Base-by-base conservation (phyloP, 53 echinoderm and acorn worm genomes). In the Paracentrotus lividus region DNA sequence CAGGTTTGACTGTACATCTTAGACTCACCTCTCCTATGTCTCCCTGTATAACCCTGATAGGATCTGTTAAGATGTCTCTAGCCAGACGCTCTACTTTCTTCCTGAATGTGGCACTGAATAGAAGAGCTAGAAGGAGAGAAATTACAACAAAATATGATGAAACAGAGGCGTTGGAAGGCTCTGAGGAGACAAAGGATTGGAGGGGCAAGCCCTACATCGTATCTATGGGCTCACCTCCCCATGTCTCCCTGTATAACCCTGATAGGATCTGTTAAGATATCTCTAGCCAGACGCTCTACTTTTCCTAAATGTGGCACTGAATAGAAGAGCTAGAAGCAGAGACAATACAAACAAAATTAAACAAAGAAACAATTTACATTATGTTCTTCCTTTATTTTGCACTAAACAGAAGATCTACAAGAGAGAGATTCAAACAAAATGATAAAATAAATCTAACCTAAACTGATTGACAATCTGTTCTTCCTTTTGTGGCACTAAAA, bases 291-390 rank as follows among this genome's bases (percentile, higher is more conserved):
- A 31, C 96, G 90, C 88, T 99, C 99, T 0, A 99, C 97, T 88
- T 96, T 95, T 99, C 36, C 99, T 95, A 86, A 99, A 99, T 18
- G 99, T 99, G 15, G 99, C 99, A 95, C 99, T 99, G 94, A 97
- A 99, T 31, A 99, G 92, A 26, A 97, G 84, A 12, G 99, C 99
- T 99, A 87, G 36, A 88, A 61, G 49, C 64, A 38, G 40, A 36
- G 38, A 72, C 8, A 67, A 32, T 3, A 8, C 0, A 31, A 54
- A 1, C 15, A 3, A 86, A 57, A 24, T 51, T 51, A 8, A n/a
- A n/a, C n/a, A n/a, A n/a, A n/a, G n/a, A n/a, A n/a, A n/a, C n/a
- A n/a, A n/a, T n/a, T n/a, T n/a, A n/a, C n/a, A n/a, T n/a, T n/a
- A n/a, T n/a, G n/a, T n/a, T n/a, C n/a, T n/a, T n/a, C n/a, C n/a